A percentile compares a stretch with the other conserved stretches of the same genome.
phyloP scores from a whole-genome alignment of 2,797 vertebrate species.

The Ceryle rudis region DNA sequence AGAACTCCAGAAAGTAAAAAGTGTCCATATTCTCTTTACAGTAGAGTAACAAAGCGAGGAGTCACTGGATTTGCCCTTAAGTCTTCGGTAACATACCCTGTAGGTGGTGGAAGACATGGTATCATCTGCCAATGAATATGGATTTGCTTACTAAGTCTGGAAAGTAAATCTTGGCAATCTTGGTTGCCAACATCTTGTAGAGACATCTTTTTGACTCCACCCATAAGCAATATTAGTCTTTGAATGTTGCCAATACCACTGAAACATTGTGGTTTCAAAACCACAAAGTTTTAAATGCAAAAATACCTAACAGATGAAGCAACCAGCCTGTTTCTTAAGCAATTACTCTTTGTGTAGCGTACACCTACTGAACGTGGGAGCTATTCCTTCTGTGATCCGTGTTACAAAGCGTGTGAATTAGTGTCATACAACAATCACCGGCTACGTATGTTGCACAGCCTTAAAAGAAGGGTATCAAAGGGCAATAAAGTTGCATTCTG shows the following conservation, averaged over 20 bases:
- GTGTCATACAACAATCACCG: not conserved
- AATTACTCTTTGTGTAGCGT: not conserved
- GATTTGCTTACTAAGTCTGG: constrained; percentile 2
- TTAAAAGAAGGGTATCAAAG: not conserved
- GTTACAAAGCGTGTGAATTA: not conserved
- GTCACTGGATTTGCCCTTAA: not conserved
- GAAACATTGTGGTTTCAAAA: constrained; percentile 48
- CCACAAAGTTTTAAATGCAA: constrained; percentile 16
- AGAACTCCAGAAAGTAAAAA: not conserved
- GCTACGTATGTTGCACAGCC: not conserved
- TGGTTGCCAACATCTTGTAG: constrained; percentile 8
- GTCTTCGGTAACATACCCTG: not conserved
- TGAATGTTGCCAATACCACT: constrained; percentile 23
- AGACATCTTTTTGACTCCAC: constrained; percentile 41
- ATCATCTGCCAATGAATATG: not conserved
- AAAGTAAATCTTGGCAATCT: constrained; percentile 20
- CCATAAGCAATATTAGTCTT: constrained; percentile 28
- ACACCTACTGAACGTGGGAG: not conserved
- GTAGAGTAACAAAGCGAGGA: not conserved
- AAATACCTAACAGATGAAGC: constrained; percentile 7
- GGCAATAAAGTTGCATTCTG: not conserved
- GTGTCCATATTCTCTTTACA: not conserved
- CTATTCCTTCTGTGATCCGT: not conserved
- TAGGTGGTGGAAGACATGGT: not conserved
- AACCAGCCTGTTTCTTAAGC: not conserved